phyloP scores from a whole-genome alignment of 2,113 vertebrate genomes.

The Candoia aspera region DNA sequence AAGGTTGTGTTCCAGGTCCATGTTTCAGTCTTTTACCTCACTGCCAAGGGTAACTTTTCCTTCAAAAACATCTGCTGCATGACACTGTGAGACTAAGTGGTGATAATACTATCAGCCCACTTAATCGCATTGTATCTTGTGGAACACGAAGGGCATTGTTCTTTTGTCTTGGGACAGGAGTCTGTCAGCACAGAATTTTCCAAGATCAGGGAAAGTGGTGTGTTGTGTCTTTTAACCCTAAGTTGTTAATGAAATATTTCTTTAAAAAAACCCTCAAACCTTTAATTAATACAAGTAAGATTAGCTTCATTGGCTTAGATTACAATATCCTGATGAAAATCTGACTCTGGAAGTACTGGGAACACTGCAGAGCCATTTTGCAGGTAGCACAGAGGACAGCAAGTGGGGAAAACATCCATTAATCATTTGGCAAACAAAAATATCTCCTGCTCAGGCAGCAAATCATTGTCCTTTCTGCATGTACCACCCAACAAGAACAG shows the following conservation, averaged over 20 bases:
- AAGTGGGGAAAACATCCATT: background rate
- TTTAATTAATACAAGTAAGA: background rate
- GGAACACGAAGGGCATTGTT: slow-evolving; percentile 69
- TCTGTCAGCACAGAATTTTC: background rate
- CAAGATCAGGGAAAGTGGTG: background rate
- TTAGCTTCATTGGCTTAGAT: background rate
- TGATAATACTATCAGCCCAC: slow-evolving; percentile 73
- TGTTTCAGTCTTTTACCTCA: slow-evolving; percentile 57
- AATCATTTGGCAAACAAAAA: background rate
- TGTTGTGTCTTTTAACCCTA: background rate
- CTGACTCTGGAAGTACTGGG: background rate
- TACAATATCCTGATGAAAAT: background rate
- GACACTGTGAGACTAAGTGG: slow-evolving; percentile 67
- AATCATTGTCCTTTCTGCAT: background rate
- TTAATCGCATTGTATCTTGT: slow-evolving; percentile 62
- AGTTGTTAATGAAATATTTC: background rate
- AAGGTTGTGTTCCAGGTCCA: slow-evolving; percentile 52
- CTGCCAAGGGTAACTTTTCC: slow-evolving; percentile 58
- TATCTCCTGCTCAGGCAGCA: background rate
- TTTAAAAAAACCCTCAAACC: background rate
- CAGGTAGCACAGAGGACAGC: background rate
- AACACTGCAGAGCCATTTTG: background rate
- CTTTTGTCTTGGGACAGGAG: background rate
- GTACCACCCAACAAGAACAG: background rate
- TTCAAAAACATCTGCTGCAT: slow-evolving; percentile 70